Base-by-base conservation (phyloP, 92 coral and sea anemone genomes). In the Palythoa heliodiscus region DNA sequence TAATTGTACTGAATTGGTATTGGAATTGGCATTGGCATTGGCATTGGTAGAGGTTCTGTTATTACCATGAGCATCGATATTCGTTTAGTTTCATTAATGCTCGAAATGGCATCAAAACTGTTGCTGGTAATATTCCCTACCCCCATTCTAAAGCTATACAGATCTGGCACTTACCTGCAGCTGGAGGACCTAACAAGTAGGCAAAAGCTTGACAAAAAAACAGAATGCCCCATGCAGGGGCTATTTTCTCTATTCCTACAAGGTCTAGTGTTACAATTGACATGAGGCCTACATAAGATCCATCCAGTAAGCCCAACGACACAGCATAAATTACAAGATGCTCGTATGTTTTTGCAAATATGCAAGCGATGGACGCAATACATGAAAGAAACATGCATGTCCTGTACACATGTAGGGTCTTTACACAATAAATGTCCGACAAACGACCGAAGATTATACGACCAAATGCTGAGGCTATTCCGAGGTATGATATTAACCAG, bases 141-240 rank as follows among this genome's bases (percentile, higher is more conserved):
- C 1, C 35, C 35, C 0, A 1, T 29, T 29, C 35, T 29, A 29
- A 29, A 29, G 35, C 35, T 29, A 29, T 1, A 29, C 35, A 29
- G 7, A 66, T 66, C 17, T 66, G 20, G 71, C 53, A 64, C 35
- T 89, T 87, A 96, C 99, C 99, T 86, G 99, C 98, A 17, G 95
- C 78, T 0, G 99, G 99, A 37, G 99, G 99, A 5, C 99, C 99
- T 24, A 97, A 82, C 23, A 97, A 92, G 86, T 97, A 94, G 1
- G 98, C 91, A 74, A 94, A 97, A 5, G 99, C 94, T 76, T 97
- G 99, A 80, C 99, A 97, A 85, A 97, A 97, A 82, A 95, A 95
- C 85, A 97, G 80, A 78, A 97, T 91, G 9, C 99, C 98, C 98
- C 98, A 97, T 4, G 98, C 99, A 24, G 92, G 93, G 70, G 91